Evolutionary conservation across 2,797 vertebrate species (phyloP).

Genomic region (Rhinogobio ventralis): DNA sequence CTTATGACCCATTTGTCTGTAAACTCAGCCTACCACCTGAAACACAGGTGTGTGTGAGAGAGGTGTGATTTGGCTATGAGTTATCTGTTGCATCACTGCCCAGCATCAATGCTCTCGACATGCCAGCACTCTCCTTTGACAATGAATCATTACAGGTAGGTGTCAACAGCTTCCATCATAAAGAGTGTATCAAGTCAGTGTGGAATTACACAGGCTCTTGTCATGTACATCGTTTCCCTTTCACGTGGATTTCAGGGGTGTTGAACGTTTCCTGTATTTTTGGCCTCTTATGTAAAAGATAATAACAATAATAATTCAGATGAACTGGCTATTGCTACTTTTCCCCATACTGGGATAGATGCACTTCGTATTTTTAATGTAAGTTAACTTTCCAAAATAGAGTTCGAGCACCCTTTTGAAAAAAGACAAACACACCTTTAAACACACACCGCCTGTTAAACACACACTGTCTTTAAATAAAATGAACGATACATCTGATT

Average conservation of each 20-base stretch:
- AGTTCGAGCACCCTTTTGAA: background rate
- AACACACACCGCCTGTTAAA: background rate
- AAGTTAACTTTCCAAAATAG: background rate
- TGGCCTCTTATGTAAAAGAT: background rate
- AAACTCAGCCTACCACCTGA: background rate
- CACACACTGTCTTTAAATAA: background rate
- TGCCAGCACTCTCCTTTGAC: background rate
- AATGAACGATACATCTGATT: background rate
- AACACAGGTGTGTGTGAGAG: slow-evolving; percentile 4
- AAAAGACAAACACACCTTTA: background rate
- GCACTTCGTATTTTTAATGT: background rate
- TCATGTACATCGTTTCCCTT: background rate
- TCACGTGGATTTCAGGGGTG: background rate
- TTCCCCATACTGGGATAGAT: background rate
- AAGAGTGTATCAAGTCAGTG: background rate
- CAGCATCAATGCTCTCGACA: background rate
- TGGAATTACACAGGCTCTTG: slow-evolving; percentile 16
- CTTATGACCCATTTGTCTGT: background rate
- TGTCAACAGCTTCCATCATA: background rate
- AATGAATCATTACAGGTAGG: background rate
- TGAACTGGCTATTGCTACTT: background rate
- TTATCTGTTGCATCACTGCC: background rate
- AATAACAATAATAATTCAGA: background rate
- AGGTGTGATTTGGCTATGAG: background rate
- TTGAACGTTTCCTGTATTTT: background rate